Conservation (phyloP, 2,113 vertebrate genomes). For the Pedetes capensis region DNA sequence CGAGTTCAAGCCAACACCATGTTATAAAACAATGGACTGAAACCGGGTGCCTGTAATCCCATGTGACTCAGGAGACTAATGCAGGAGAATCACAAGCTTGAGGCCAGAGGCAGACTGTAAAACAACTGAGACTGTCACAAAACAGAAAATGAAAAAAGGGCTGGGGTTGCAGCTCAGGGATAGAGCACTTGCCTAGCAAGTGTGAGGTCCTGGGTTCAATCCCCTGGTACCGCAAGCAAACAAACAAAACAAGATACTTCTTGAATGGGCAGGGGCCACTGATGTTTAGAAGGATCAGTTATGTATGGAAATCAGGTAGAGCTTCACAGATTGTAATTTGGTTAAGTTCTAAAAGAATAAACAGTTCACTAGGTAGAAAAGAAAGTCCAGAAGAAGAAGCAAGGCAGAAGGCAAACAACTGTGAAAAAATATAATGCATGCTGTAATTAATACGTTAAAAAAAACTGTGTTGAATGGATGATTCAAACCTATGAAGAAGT, state of each 20-base stretch:
- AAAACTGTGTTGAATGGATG: neutral
- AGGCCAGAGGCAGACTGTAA: no score
- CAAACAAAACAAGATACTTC: neutral
- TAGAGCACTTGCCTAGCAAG: no score
- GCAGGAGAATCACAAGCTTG: no score
- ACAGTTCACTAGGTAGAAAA: neutral
- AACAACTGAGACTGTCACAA: no score
- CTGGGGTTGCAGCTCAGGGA: no score
- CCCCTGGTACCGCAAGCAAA: no score
- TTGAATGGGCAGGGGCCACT: neutral
- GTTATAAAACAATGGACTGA: neutral
- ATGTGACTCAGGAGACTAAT: no score
- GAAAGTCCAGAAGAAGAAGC: neutral
- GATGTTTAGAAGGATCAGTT: neutral
- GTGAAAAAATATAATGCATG: neutral
- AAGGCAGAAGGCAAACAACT: neutral
- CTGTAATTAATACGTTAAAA: neutral
- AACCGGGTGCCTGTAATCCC: no score
- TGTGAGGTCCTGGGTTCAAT: no score
- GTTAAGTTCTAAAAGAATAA: constrained; percentile 27
- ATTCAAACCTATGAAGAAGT: neutral
- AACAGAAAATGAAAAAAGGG: no score
- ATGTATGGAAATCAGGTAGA: neutral
- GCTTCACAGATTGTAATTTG: neutral
- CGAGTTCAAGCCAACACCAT: neutral